These are phyloP conservation scores for Megaptera novaeangliae DNA, from an alignment of 2,113 vertebrate species.

Conservation along the genomic window DNA sequence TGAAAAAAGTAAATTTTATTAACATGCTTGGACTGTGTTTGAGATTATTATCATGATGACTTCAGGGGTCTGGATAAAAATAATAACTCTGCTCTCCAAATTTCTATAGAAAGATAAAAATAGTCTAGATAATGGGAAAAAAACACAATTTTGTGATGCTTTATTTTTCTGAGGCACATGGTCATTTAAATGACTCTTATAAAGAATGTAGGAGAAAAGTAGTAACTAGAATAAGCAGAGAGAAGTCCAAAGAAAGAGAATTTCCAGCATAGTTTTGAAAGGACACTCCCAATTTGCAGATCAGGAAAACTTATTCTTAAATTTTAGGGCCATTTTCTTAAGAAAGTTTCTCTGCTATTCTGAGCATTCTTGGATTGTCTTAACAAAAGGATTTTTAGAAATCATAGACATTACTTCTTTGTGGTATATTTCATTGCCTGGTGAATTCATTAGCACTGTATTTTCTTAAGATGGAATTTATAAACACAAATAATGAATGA, in stretches of 20 bases:
- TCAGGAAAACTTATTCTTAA: background rate
- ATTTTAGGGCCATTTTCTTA: background rate
- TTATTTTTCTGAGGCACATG: background rate
- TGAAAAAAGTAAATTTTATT: background rate
- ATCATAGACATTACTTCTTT: background rate
- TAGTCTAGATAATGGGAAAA: background rate
- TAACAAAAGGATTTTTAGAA: background rate
- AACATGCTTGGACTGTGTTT: background rate
- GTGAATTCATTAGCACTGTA: background rate
- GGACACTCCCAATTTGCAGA: background rate
- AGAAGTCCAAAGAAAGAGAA: background rate
- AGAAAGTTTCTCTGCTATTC: background rate
- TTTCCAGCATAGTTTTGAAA: background rate
- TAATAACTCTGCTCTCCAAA: background rate
- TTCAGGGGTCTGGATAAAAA: background rate
- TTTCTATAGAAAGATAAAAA: background rate
- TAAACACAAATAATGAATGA: background rate
- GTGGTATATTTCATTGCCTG: background rate
- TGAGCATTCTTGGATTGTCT: background rate
- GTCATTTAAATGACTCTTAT: background rate
- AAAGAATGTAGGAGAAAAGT: background rate
- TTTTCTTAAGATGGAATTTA: constrained; percentile 17
- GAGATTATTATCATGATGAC: background rate
- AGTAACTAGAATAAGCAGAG: background rate
- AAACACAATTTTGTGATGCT: background rate